A percentile compares a stretch with the other conserved stretches of the same genome.
Evolutionary conservation across 2,888 invertebrate genomes (phyloP).

Genomic region (Chesias legatella): DNA sequence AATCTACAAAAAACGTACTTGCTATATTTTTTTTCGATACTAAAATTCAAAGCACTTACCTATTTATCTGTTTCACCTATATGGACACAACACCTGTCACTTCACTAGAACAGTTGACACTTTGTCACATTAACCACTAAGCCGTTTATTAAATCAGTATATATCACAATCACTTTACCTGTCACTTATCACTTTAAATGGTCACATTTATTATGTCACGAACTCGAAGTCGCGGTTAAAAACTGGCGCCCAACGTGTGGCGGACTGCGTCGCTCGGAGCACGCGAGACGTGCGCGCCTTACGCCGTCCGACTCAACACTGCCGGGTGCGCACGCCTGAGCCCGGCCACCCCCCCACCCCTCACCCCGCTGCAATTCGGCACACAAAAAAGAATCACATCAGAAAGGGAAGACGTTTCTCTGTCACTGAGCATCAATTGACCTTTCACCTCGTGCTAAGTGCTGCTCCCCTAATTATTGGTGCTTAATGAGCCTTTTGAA

Average conservation of each 20-base stretch:
- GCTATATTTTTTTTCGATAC: no score
- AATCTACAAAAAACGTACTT: no score
- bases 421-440: conserved; percentile 67
- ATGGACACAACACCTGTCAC: conserved; percentile 38
- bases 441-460: conserved; percentile 57
- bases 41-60: conserved; percentile 29
- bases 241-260: conserved; percentile 63
- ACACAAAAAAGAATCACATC: conserved; percentile 66
- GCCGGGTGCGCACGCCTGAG: conserved; percentile 74
- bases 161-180: conserved; percentile 23
- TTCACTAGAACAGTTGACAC: conserved; percentile 35
- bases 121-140: conserved; percentile 35
- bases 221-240: conserved; percentile 29
- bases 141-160: conserved; percentile 31
- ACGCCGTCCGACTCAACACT: conserved; percentile 56
- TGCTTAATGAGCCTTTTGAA: conserved; percentile 59
- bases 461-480: conserved; percentile 60
- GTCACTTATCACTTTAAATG: conserved; percentile 25
- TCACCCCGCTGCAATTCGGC: conserved; percentile 60
- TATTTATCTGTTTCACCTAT: conserved; percentile 21
- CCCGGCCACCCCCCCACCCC: conserved; percentile 57
- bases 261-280: conserved; percentile 29
- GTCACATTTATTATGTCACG: conserved; percentile 18
- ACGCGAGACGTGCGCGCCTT: conserved; percentile 38
- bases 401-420: conserved; percentile 66